Evolutionary conservation across 2,888 invertebrate species (phyloP).

Genomic region (Campoletis raptor): DNA sequence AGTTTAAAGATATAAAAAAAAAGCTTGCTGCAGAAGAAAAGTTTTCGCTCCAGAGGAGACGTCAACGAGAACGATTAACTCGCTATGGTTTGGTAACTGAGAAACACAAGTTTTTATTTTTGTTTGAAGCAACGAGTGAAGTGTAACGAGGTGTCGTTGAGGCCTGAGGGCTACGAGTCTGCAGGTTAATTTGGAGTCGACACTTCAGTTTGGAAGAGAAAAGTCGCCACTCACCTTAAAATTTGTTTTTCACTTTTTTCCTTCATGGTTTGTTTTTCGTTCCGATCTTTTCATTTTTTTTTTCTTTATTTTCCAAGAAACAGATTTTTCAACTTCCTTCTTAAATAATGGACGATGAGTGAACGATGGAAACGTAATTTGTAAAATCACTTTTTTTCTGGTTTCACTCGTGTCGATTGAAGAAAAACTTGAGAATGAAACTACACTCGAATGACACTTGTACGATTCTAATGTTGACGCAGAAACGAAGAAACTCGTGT

Average conservation of each 20-base stretch:
- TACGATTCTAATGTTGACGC: background rate
- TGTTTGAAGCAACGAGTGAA: constrained; percentile 41
- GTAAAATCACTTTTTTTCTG: background rate
- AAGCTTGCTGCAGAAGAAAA: constrained; percentile 55
- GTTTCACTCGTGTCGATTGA: background rate
- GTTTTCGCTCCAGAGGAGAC: constrained; percentile 66
- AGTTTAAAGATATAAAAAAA: constrained; percentile 20
- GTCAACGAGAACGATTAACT: constrained; percentile 71
- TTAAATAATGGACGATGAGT: background rate
- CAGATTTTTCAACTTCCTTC: background rate
- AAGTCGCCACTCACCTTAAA: constrained; percentile 6
- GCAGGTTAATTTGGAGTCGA: constrained; percentile 18
- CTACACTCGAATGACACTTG: background rate
- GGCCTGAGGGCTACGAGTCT: background rate
- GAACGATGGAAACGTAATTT: background rate
- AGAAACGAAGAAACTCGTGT: background rate
- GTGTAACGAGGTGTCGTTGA: constrained; percentile 34
- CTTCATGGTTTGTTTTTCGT: background rate
- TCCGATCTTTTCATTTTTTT: background rate
- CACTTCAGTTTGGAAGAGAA: constrained; percentile 37
- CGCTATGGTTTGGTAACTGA: constrained; percentile 56
- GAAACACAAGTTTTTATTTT: constrained; percentile 63
- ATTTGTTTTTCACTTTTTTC: background rate
- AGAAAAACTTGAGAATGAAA: background rate
- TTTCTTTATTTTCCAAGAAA: too few species aligned